Evolutionary conservation across 1,140 invertebrate genomes (phyloP), one percentile per base, ranked within the genome.

Genomic region (Drosophila subobscura): DNA sequence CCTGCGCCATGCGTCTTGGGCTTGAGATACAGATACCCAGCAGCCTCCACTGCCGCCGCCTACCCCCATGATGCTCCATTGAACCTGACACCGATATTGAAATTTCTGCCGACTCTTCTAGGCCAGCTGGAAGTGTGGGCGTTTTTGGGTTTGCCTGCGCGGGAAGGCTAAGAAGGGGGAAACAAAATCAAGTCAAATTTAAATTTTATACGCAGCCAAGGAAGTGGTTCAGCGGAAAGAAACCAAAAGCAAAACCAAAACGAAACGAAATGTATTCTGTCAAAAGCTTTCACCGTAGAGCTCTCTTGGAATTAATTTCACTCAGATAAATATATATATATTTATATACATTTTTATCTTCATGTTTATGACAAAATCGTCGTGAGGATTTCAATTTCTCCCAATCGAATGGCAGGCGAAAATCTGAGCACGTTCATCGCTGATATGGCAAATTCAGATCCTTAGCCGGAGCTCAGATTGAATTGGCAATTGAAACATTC

Each of bases 351-450:
- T 72, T 79, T 85, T 85, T 86, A 86, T 88, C 78, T 86, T 81
- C 67, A 75, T 72, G 81, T 80, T 81, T 81, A 85, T 73, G 68
- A 57, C 78, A 55, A 74, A 74, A 73, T 77, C 73, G 70, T 63
- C 52, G 73, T 58, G 60, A 59, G 77, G 78, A 86, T 86, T 86
- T 86, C 81, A 86, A 86, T 86, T 86, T 81, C 54, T 37, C 33
- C 33, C 33, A 12, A 37, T 37, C 1, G 10, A 4, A 12, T 37
- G 33, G 33, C 51, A 44, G 47, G 47, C 52, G 22, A 61, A 76
- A 85, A 80, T 85, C 78, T 56, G 50, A 46, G 72, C 81, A 86
- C 83, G 83, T 88, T 81, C 83, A 88, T 83, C 78, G 78, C 22
- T 52, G 83, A 86, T 86, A 78, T 67, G 65, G 45, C 47, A 67